Base-by-base conservation (phyloP, 1,140 invertebrate genomes). In the Zaprionus davidi region DNA sequence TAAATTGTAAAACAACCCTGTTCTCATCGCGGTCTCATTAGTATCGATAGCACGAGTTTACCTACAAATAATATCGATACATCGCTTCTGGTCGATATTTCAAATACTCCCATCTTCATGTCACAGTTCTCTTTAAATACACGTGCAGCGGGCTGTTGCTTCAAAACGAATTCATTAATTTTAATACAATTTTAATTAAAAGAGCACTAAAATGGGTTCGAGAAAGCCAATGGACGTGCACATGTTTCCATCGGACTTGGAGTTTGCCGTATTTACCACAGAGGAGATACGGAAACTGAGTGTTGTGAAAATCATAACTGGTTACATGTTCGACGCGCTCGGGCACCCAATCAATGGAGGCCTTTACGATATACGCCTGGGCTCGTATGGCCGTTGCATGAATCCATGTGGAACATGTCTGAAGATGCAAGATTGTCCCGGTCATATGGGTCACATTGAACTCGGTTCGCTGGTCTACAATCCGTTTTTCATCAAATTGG, bases 371-470 rank as follows among this genome's bases (percentile, higher is more conserved):
- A 94, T 95, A 56, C 93, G 94, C 13, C 93, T 99, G 84, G 96
- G 96, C 5, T 95, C 96, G 4, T 90, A 86, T 66, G 93, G 93
- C 49, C 94, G 94, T 3, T 93, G 93, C 72, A 94, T 94, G 88
- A 96, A 97, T 68, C 93, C 95, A 7, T 99, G 99, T 93, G 93
- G 93, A 12, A 99, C 98, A 15, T 99, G 99, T 93, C 94, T 94
- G 6, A 94, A 96, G 69, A 81, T 94, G 93, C 72, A 87, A 12
- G 93, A 95, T 68, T 99, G 99, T 93, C 95, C 96, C 1, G 99
- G 99, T 4, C 99, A 99, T 93, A 96, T 98, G 93, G 99, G 99
- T 0, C 97, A 99, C 87, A 99, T 99, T 71, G 96, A 96, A 70
- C 93, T 99, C n/a, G 97, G 98, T 3, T 92, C 99, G 4, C 95